These are phyloP conservation scores for Oscarella lobularis DNA, from an alignment of 37 sponge, comb jelly and placozoan species.

Conservation along the genomic window DNA sequence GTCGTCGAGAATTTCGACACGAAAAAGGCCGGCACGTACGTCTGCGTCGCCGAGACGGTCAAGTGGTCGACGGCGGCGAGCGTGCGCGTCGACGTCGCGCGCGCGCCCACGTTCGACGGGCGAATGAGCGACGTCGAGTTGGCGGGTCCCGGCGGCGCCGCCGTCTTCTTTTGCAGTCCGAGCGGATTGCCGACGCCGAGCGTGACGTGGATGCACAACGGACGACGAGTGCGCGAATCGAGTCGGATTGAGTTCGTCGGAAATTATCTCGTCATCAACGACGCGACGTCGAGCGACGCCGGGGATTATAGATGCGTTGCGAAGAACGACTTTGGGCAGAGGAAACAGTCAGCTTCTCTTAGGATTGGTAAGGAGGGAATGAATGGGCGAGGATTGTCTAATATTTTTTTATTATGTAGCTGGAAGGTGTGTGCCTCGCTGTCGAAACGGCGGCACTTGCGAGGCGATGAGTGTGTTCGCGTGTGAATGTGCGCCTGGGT, in stretches of 20 bases:
- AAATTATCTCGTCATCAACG: not conserved
- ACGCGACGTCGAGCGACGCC: not conserved
- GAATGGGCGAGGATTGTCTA: too few relatives aligned
- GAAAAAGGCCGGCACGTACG: not conserved
- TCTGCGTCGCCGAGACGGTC: not conserved
- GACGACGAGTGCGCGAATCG: not conserved
- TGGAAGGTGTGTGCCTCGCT: too few relatives aligned
- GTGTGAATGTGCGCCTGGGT: not conserved
- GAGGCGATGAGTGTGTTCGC: not conserved
- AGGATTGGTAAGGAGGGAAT: too few relatives aligned
- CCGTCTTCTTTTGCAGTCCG: not conserved
- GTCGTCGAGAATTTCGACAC: not conserved
- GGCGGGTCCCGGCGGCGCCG: not conserved
- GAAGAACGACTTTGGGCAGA: not conserved
- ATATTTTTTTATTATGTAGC: too few relatives aligned
- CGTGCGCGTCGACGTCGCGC: not conserved
- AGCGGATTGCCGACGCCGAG: not conserved
- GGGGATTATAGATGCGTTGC: not conserved
- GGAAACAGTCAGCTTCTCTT: too few relatives aligned
- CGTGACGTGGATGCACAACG: not conserved
- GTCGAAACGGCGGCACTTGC: not conserved
- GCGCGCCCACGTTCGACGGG: not conserved
- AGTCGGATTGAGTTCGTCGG: not conserved
- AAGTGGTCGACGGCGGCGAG: not conserved
- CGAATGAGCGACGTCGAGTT: not conserved